Evolutionary conservation across 2,797 vertebrate species (phyloP), one percentile per base, ranked within the genome.

Genomic region (Gymnocypris eckloni): DNA sequence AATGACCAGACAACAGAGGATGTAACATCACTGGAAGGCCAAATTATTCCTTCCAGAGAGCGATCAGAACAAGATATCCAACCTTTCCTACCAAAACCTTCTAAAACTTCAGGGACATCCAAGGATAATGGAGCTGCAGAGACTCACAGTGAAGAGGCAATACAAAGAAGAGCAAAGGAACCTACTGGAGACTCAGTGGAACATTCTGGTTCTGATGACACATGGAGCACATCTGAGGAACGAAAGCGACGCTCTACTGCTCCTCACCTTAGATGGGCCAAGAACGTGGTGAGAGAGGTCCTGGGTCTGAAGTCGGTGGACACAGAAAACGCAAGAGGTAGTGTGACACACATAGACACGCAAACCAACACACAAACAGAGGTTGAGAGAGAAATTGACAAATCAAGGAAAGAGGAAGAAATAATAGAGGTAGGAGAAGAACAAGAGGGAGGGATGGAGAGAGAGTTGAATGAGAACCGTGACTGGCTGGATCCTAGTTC

Each of bases 181-280:
- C 4, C 16, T 33, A 75, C 28, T 4, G n/a, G 22, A 67, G 70
- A 67, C 28, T 54, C 28, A 9, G 6, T 52, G 82, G 90, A 93
- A 48, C 87, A 86, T 10, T 90, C 90, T 75, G 85, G 87, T 78
- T 86, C 92, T 86, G 94, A 91, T 0, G 89, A 92, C 2, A 86
- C 90, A 0, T 94, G 92, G 93, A 91, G 71, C 83, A 86, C 90
- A 83, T 87, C 89, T 0, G 93, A 93, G 69, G 92, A 93, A 37
- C 89, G 90, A 50, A 95, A 94, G 82, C 88, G 91, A 5, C 90
- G 90, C 79, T 95, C 95, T 56, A 93, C 95, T 90, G 92, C 95
- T 39, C 93, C 95, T 9, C 95, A 96, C 88, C 90, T 96, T 59
- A 95, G 94, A 91, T 95, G 95, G 95, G 95, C 94, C 82, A 94